Conservation (phyloP, 2,113 vertebrate species). For the Leptodactylus fuscus region DNA sequence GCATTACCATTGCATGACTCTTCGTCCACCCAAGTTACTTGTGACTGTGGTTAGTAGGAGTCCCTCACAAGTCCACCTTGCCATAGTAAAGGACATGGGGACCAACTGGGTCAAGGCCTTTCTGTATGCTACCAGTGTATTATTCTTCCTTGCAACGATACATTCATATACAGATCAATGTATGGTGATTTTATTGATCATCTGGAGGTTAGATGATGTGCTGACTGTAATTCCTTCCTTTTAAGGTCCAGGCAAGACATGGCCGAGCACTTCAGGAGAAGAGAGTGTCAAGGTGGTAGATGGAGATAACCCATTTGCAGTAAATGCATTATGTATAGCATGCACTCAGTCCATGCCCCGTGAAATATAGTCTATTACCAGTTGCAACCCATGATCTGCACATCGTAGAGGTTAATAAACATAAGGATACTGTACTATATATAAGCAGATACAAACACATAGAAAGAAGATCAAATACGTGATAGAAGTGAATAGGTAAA, state of each 20-base stretch:
- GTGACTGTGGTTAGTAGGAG: not conserved
- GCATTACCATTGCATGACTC: not conserved
- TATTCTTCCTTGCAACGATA: too few species aligned
- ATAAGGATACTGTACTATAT: not conserved
- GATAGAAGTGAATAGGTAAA: too few species aligned
- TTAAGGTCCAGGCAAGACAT: not conserved
- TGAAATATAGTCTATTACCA: not conserved
- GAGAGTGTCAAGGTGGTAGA: not conserved
- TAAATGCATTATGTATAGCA: not conserved
- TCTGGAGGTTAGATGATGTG: too few species aligned
- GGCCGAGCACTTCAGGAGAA: not conserved
- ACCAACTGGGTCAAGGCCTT: not conserved
- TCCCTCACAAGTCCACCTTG: not conserved
- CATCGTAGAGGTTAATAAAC: not conserved
- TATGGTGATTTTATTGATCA: not conserved
- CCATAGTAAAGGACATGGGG: not conserved
- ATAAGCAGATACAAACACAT: too few species aligned
- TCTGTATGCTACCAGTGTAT: too few species aligned
- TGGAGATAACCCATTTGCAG: not conserved
- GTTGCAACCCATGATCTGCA: not conserved
- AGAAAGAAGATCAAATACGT: too few species aligned
- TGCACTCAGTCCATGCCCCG: not conserved
- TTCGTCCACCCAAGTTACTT: too few species aligned
- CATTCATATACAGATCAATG: not conserved
- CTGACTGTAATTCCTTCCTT: not conserved